Evolutionary conservation across 2,797 vertebrate genomes (phyloP).

Genomic region (Phrynocephalus vlangalii): DNA sequence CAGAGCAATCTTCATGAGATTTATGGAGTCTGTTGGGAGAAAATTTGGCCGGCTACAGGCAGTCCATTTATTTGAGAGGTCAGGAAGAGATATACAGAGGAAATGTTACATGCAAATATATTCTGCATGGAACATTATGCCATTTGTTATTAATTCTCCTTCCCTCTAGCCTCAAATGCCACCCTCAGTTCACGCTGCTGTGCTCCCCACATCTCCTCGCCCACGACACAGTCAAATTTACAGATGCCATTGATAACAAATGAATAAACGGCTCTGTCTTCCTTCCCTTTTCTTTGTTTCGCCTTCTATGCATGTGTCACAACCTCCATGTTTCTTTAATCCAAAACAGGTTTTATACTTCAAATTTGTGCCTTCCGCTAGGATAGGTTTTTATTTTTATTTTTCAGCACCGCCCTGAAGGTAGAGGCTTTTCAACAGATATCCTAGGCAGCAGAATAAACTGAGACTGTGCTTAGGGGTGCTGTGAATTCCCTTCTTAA

Average conservation of each 20-base stretch:
- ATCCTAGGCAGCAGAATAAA: neutral
- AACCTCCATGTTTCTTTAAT: slow-evolving; percentile 6
- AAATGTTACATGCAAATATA: slow-evolving; percentile 37
- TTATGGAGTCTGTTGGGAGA: neutral
- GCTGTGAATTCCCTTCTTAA: neutral
- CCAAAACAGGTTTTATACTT: neutral
- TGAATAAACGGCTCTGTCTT: slow-evolving; percentile 35
- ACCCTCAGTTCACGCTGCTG: neutral
- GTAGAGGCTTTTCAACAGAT: slow-evolving; percentile 8
- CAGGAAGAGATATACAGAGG: slow-evolving; percentile 23
- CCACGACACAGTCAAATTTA: slow-evolving; percentile 27
- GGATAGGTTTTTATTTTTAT: neutral
- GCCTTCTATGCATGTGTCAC: neutral
- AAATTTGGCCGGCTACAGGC: neutral
- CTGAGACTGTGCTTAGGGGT: neutral
- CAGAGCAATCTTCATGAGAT: slow-evolving; percentile 7
- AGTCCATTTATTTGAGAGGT: slow-evolving; percentile 3
- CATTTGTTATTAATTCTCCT: slow-evolving; percentile 32
- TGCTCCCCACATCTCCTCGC: neutral
- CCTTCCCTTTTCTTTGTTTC: neutral
- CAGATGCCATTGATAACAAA: slow-evolving; percentile 21
- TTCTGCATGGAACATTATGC: slow-evolving; percentile 35
- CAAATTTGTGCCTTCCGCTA: neutral
- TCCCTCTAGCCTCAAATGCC: neutral
- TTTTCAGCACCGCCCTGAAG: neutral